Base-by-base conservation (phyloP, 1,140 invertebrate genomes). In the Cryptotermes secundus region DNA sequence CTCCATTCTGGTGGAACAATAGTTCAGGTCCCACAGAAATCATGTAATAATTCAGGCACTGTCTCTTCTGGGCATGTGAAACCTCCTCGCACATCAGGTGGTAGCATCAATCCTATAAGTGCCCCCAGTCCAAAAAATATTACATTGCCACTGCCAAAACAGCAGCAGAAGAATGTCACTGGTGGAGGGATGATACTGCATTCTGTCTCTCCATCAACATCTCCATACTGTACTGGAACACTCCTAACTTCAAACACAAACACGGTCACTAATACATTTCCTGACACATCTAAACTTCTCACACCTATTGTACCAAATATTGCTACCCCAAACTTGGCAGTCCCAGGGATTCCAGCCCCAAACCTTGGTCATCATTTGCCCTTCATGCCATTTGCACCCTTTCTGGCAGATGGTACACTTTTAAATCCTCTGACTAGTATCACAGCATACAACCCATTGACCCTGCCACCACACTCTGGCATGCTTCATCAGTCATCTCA, bases 1-100 rank as follows among this genome's bases (percentile, higher is more conserved):
- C 89, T 95, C 72, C 94, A 95, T 87, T 95, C 94, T 2, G 95
- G 94, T 45, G 95, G 94, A 16, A 95, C 94, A 9, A 94, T 94
- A 86, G 87, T 93, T 42, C 93, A 94, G 34, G 83, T 85, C 26
- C 79, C 84, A 36, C 49, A 53, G 34, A 82, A 85, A 38, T 82
- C 81, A 82, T 83, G 19, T 0, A 83, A 34, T 42, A 80, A 31
- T 79, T 49, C 34, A 3, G 38, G 42, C 22, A 82, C 42, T 53
- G 42, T 82, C 0, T 19, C 81, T n/a, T 31, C n/a, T 82, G 36
- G 83, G 31, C 53, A 26, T 24, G 83, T 83, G n/a, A 83, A 72
- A 34, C 53, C 53, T 26, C 72, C 53, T 79, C 72, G 53, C 4
- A 34, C 53, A 31, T 45, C 53, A 49, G 31, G 42, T 53, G n/a